phyloP scores from a whole-genome alignment of 2,113 vertebrate species.

The Dinomys branickii region DNA sequence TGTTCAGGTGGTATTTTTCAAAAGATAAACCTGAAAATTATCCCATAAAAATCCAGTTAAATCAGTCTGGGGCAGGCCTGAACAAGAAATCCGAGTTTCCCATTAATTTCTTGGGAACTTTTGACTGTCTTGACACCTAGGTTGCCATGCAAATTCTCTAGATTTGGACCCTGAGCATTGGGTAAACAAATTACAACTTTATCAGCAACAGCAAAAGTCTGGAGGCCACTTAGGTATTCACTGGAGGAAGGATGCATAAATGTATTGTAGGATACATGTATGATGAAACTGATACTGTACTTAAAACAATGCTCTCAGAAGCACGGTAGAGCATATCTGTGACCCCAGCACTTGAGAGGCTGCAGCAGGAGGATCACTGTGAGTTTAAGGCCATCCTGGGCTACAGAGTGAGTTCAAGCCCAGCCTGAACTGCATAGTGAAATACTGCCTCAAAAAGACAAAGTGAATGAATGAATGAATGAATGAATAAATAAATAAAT shows the following conservation, averaged over 20 bases:
- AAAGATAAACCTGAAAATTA: background rate
- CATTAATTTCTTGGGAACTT: background rate
- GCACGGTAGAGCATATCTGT: background rate
- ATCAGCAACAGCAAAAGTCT: no score
- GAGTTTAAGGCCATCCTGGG: background rate
- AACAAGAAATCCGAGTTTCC: background rate
- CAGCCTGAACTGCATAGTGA: background rate
- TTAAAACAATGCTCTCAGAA: background rate
- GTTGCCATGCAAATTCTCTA: background rate
- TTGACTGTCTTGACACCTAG: background rate
- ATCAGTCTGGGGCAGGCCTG: background rate
- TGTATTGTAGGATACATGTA: background rate
- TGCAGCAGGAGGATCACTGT: background rate
- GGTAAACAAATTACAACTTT: background rate
- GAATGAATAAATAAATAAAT: background rate
- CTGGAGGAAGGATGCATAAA: background rate
- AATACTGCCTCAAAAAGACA: background rate
- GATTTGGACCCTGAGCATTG: background rate
- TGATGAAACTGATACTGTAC: background rate
- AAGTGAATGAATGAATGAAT: background rate
- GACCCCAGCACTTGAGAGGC: background rate
- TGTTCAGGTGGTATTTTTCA: background rate
- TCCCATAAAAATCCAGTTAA: no score
- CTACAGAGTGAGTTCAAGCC: background rate
- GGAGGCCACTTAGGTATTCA: background rate